Evolutionary conservation across 1,140 invertebrate species (phyloP).

Genomic region (Diabrotica undecimpunctata): DNA sequence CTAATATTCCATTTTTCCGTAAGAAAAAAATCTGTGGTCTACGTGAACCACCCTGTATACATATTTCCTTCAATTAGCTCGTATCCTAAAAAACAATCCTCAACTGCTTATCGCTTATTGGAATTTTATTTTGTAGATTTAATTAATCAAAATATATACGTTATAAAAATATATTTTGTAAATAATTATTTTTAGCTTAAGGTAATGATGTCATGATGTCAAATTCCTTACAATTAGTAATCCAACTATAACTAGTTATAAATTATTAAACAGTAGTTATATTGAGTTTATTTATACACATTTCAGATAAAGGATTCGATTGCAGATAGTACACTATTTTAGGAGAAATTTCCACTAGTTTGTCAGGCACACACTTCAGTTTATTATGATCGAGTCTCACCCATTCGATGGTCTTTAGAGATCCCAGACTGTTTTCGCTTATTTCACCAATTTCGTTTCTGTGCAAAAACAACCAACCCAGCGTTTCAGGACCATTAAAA

Average conservation of each 20-base stretch:
- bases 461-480: constrained; percentile 42
- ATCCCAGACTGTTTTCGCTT: constrained; percentile 29
- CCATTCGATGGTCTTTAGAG: constrained; percentile 34
- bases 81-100: too few relatives aligned
- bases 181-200: too few relatives aligned
- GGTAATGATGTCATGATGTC: too few relatives aligned
- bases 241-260: constrained; percentile 1
- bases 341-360: constrained; percentile 33
- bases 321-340: constrained; percentile 36
- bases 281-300: constrained; percentile 49
- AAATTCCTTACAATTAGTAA: neutral
- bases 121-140: too few relatives aligned
- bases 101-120: too few relatives aligned
- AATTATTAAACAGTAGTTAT: constrained; percentile 19
- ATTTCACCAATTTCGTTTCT: constrained; percentile 38
- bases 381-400: constrained; percentile 37
- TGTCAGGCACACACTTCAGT: constrained; percentile 36
- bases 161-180: too few relatives aligned
- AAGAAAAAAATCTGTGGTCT: too few relatives aligned
- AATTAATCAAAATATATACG: too few relatives aligned
- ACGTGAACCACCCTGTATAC: too few relatives aligned
- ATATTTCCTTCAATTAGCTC: too few relatives aligned
- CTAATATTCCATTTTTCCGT: too few relatives aligned
- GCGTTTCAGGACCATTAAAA: constrained; percentile 35
- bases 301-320: constrained; percentile 36